Conservation (phyloP, 2,797 vertebrate species). For the Xenops minutus region DNA sequence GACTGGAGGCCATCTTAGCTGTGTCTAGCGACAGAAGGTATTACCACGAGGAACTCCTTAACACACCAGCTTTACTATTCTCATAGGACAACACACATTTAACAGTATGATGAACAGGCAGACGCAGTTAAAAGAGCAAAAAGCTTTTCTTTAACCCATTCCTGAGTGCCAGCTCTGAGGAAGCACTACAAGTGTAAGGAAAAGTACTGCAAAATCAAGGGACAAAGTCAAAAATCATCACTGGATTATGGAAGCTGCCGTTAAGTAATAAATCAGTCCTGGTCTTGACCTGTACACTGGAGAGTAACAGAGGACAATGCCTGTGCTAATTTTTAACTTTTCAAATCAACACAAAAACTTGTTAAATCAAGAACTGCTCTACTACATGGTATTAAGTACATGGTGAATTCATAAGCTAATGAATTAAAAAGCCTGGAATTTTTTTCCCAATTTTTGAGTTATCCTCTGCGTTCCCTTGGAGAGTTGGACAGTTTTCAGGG, state of each 20-base stretch:
- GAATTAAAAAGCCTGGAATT: background rate
- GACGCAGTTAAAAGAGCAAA: background rate
- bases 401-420: background rate
- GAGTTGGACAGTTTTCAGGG: background rate
- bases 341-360: background rate
- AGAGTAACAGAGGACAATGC: background rate
- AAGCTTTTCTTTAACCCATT: background rate
- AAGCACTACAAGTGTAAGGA: background rate
- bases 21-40: slow-evolving; percentile 2
- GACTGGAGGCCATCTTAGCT: slow-evolving; percentile 49
- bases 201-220: slow-evolving; percentile 2
- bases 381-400: fast-evolving
- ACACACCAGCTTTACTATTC: background rate
- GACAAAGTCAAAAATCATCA: slow-evolving; percentile 43
- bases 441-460: background rate
- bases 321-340: background rate
- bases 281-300: background rate
- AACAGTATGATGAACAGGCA: background rate
- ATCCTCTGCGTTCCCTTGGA: background rate
- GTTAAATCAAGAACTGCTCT: background rate
- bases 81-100: background rate
- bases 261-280: background rate
- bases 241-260: background rate
- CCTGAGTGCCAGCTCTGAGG: background rate
- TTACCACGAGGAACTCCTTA: background rate